Evolutionary conservation across 2,113 vertebrate species (phyloP).

Genomic region (Cichladusa arquata): DNA sequence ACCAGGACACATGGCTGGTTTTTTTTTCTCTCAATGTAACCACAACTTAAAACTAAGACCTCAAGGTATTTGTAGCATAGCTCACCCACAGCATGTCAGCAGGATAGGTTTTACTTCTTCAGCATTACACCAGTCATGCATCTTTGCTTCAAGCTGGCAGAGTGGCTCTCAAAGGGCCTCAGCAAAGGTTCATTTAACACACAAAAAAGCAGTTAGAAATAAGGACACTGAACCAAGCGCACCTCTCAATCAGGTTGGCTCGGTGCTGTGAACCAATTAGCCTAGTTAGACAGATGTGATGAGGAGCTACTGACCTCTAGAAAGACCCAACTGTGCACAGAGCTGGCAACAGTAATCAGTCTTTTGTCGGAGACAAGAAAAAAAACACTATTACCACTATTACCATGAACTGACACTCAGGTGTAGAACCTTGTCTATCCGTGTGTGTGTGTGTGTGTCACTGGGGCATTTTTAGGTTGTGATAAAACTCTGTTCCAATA

Average conservation of each 20-base stretch:
- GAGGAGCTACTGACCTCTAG: background rate
- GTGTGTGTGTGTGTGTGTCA: background rate
- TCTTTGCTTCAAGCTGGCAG: background rate
- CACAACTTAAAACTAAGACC: background rate
- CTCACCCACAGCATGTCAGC: background rate
- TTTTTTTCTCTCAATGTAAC: accelerated
- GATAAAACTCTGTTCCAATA: background rate
- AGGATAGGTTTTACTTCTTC: background rate
- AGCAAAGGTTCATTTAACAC: background rate
- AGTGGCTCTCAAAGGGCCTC: background rate
- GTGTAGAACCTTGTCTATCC: background rate
- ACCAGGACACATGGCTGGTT: too few species aligned
- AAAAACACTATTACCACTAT: background rate
- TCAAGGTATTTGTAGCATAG: background rate
- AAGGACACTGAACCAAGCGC: background rate
- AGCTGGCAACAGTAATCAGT: background rate
- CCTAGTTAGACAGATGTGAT: background rate
- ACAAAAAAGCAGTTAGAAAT: background rate
- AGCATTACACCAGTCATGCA: background rate
- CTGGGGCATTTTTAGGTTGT: background rate
- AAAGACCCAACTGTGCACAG: background rate
- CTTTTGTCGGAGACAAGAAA: background rate
- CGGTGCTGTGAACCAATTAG: background rate
- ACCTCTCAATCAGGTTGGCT: background rate
- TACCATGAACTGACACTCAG: background rate